phyloP scores from a whole-genome alignment of 92 coral and sea anemone genomes.

The Palythoa grandis region DNA sequence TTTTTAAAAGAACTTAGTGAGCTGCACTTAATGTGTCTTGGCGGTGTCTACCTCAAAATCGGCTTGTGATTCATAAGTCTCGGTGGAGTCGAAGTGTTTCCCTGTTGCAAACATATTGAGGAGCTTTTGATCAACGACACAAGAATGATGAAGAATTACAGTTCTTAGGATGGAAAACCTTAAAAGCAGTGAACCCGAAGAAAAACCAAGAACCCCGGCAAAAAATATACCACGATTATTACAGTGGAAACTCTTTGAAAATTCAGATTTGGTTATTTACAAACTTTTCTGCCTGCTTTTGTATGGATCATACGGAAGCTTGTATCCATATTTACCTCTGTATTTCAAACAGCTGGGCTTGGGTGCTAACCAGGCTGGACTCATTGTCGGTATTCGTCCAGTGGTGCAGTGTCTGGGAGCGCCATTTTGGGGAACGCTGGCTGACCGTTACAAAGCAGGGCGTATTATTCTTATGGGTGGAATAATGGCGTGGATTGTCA shows the following conservation, averaged over 20 bases:
- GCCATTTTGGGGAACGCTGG: slow-evolving; percentile 81
- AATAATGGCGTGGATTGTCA: slow-evolving; percentile 80
- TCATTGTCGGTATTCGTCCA: slow-evolving; percentile 83
- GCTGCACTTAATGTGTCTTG: not conserved
- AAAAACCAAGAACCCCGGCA: not conserved
- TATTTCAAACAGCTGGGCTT: slow-evolving; percentile 89
- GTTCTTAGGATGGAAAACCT: not conserved
- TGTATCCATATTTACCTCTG: slow-evolving; percentile 80
- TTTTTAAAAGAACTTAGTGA: not conserved
- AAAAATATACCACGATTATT: slow-evolving; percentile 3
- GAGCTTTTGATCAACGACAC: not conserved
- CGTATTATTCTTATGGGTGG: slow-evolving; percentile 76
- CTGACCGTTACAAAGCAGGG: slow-evolving; percentile 78
- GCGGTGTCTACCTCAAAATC: not conserved
- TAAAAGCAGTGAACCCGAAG: not conserved
- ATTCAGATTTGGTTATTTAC: slow-evolving; percentile 65
- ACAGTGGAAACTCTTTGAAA: not conserved
- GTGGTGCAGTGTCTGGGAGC: slow-evolving; percentile 91
- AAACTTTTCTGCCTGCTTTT: slow-evolving; percentile 86
- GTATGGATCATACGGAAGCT: slow-evolving; percentile 85
- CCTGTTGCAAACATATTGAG: not conserved
- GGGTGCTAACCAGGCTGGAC: slow-evolving; percentile 72
- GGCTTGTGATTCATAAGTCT: not conserved
- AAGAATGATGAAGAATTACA: not conserved
- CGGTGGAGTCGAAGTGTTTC: not conserved